Evolutionary conservation across 2,888 invertebrate genomes (phyloP).

Genomic region (Eucriotettix oculatus): DNA sequence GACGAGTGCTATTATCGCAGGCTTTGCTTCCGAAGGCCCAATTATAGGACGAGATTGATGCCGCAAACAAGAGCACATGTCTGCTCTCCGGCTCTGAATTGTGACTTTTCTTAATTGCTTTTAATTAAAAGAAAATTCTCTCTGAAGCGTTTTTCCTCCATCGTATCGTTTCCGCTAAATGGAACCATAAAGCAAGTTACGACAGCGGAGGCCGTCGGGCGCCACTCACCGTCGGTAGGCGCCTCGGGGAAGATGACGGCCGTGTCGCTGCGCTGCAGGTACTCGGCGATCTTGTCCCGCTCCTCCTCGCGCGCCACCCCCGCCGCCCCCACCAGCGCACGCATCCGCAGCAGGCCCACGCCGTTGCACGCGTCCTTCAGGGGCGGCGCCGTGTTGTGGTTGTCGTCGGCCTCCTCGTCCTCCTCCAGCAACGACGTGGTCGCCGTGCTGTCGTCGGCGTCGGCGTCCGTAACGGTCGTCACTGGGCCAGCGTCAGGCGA

Average conservation of each 20-base stretch:
- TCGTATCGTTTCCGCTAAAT: too few species aligned
- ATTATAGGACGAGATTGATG: too few species aligned
- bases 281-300: slow-evolving; percentile 27
- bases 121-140: too few species aligned
- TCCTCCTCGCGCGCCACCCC: slow-evolving; percentile 15
- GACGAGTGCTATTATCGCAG: too few species aligned
- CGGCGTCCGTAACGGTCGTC: slow-evolving; percentile 15
- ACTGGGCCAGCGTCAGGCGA: slow-evolving; percentile 19
- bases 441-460: slow-evolving; percentile 17
- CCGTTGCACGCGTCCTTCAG: neutral
- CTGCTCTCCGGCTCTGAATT: too few species aligned
- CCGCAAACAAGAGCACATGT: too few species aligned
- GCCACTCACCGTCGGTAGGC: slow-evolving; percentile 17
- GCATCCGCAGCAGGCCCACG: neutral
- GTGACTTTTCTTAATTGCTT: too few species aligned
- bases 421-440: slow-evolving; percentile 8
- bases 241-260: slow-evolving; percentile 33
- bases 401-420: slow-evolving; percentile 19
- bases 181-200: too few species aligned
- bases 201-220: neutral
- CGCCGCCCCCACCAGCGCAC: neutral
- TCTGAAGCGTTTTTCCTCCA: too few species aligned
- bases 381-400: slow-evolving; percentile 19
- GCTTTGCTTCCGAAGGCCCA: too few species aligned
- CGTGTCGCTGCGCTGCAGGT: slow-evolving; percentile 31